Conservation (phyloP, 1,140 invertebrate genomes). For the Lineus longissimus region DNA sequence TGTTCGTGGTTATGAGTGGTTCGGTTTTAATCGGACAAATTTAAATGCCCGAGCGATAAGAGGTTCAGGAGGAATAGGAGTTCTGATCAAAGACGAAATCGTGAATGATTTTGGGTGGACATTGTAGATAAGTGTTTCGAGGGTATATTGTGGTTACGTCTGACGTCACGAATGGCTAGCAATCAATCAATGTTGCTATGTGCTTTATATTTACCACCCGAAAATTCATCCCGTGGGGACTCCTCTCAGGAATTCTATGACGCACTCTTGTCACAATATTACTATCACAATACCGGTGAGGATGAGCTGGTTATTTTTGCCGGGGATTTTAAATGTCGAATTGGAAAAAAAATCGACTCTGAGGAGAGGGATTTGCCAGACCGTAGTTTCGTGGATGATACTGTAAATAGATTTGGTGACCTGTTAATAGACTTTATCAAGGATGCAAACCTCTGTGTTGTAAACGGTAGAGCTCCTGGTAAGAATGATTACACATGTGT, state of each 20-base stretch:
- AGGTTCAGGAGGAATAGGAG: neutral
- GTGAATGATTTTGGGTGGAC: neutral
- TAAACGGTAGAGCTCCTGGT: neutral
- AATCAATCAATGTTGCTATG: neutral
- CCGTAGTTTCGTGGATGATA: too few relatives aligned
- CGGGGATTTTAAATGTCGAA: neutral
- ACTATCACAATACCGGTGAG: too few relatives aligned
- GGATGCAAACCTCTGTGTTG: neutral
- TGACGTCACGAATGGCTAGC: neutral
- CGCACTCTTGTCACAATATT: neutral
- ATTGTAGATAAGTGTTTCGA: neutral
- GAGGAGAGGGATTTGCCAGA: too few relatives aligned
- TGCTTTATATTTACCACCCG: neutral
- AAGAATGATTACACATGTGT: neutral
- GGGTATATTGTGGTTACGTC: neutral
- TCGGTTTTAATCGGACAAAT: neutral
- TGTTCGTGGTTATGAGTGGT: neutral
- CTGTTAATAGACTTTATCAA: neutral
- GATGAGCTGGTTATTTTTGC: neutral
- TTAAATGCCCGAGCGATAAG: neutral
- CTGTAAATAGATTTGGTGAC: too few relatives aligned
- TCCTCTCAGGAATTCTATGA: neutral
- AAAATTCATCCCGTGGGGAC: neutral
- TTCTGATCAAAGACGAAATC: neutral
- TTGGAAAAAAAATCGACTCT: neutral